phyloP scores from a whole-genome alignment of 2,888 invertebrate genomes.

The Apodemia mormo region DNA sequence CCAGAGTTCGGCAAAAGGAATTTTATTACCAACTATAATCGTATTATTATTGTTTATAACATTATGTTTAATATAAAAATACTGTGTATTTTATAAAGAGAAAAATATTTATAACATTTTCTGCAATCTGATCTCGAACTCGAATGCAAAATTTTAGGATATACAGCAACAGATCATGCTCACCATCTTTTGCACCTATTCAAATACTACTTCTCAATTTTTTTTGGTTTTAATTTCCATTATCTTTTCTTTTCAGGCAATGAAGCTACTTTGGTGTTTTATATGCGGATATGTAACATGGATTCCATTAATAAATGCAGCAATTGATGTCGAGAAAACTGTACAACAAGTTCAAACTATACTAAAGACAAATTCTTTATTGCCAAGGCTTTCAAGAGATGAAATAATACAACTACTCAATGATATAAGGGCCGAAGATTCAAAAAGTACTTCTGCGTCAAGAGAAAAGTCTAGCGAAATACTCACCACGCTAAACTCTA shows the following conservation, averaged over 20 bases:
- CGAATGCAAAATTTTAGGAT: too few relatives aligned
- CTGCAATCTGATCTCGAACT: too few relatives aligned
- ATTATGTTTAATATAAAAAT: too few relatives aligned
- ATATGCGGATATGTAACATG: conserved; percentile 34
- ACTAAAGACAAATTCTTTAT: conserved; percentile 80
- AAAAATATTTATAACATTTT: too few relatives aligned
- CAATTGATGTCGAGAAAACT: conserved; percentile 81
- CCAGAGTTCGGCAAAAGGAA: too few relatives aligned
- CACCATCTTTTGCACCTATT: too few relatives aligned
- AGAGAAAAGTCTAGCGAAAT: conserved; percentile 45
- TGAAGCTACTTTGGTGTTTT: conserved; percentile 61
- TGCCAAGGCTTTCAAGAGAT: conserved; percentile 84
- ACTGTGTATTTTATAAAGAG: too few relatives aligned
- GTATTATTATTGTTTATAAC: too few relatives aligned
- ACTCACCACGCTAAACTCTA: conserved; percentile 43
- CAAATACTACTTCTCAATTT: too few relatives aligned
- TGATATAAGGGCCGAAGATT: conserved; percentile 83
- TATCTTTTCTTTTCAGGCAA: conserved; percentile 39
- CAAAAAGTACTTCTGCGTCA: conserved; percentile 52
- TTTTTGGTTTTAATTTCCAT: conserved; percentile 34
- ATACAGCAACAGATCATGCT: too few relatives aligned
- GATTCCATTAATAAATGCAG: conserved; percentile 47
- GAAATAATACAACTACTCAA: conserved; percentile 85
- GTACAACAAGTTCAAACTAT: conserved; percentile 86
- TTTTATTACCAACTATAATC: too few relatives aligned